Conservation (phyloP, 2,797 vertebrate species). For the Mus minutoides region DNA sequence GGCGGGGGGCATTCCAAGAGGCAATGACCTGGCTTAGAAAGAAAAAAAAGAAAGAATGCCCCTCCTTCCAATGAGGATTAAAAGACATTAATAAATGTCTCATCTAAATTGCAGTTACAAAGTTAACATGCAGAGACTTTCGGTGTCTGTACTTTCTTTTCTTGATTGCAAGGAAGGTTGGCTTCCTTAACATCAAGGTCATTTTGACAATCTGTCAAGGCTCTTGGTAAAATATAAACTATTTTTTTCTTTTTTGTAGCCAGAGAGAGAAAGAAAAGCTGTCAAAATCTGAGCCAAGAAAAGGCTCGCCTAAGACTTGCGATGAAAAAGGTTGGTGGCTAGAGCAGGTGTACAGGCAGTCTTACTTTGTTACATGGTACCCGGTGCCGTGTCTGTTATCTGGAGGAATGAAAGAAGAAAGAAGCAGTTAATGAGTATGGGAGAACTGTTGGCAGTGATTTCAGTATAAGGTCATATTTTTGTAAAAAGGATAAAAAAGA, state of each 20-base stretch:
- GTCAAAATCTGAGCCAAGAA: background rate
- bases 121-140: background rate
- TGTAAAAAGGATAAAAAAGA: background rate
- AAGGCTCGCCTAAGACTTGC: background rate
- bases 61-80: background rate
- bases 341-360: background rate
- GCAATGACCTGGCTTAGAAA: background rate
- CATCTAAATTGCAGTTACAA: background rate
- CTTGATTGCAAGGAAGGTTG: background rate
- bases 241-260: background rate
- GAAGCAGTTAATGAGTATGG: too few relatives aligned
- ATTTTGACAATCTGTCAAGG: background rate
- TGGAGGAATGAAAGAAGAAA: background rate
- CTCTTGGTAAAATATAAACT: background rate
- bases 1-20: background rate
- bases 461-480: background rate
- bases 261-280: background rate
- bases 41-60: background rate
- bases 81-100: background rate
- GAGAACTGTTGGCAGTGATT: background rate
- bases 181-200: background rate
- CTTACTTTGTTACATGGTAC: background rate
- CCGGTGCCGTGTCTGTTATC: too few relatives aligned
- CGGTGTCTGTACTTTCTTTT: background rate
- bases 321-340: background rate